These are phyloP conservation scores for Brevimyrus niger DNA, from an alignment of 2,113 vertebrate genomes.

Conservation along the genomic window DNA sequence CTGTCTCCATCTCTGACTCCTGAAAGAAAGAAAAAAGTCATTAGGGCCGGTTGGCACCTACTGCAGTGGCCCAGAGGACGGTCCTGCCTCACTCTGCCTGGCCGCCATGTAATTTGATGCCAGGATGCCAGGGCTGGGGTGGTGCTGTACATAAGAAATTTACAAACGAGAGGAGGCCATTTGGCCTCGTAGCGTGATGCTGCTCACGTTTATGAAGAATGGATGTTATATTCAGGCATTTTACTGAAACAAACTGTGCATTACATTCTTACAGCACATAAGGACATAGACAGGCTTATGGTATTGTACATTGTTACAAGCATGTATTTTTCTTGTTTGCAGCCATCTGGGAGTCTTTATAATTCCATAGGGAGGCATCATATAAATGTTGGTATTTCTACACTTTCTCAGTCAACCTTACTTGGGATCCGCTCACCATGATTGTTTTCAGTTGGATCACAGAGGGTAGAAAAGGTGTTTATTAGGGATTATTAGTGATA, in stretches of 20 bases:
- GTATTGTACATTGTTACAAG: neutral
- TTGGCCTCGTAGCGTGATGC: neutral
- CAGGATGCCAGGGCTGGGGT: neutral
- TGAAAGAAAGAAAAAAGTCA: constrained; percentile 38
- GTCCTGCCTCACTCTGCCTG: neutral
- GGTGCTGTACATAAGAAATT: no score
- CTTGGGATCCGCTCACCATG: neutral
- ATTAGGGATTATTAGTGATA: no score
- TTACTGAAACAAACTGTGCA: neutral
- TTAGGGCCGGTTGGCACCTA: neutral
- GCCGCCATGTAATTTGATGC: neutral
- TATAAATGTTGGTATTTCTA: neutral
- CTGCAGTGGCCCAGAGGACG: neutral
- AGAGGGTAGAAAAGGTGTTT: neutral
- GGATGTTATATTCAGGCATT: neutral
- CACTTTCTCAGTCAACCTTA: neutral
- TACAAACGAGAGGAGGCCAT: no score
- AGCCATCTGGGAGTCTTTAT: neutral
- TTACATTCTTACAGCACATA: neutral
- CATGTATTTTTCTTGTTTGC: neutral
- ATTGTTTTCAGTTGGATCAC: neutral
- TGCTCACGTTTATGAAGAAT: neutral
- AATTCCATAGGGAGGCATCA: neutral
- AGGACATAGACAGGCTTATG: neutral
- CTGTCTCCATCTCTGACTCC: constrained; percentile 98